Conservation (phyloP, 2,888 invertebrate species). For the Leptopilina syphax region DNA sequence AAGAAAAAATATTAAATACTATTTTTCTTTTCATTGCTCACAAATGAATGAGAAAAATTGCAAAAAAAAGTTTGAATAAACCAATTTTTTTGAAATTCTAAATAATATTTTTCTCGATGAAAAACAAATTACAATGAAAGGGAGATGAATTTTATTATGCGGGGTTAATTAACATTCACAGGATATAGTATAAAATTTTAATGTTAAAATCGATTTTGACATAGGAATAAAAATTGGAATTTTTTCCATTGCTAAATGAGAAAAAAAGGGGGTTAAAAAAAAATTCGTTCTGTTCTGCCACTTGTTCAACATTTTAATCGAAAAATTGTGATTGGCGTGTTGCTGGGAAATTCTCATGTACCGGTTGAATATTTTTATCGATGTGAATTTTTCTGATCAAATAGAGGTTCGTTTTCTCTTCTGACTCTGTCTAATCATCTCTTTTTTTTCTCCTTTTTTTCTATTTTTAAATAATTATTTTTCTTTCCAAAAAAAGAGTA, state of each 20-base stretch:
- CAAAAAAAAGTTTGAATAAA: too few relatives aligned
- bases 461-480: too few relatives aligned
- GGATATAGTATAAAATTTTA: too few relatives aligned
- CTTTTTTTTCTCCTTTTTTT: constrained; percentile 28
- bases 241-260: constrained; percentile 34
- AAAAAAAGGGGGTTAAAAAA: constrained; percentile 19
- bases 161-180: background rate
- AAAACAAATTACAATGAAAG: too few relatives aligned
- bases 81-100: too few relatives aligned
- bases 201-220: background rate
- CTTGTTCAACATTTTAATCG: constrained; percentile 59
- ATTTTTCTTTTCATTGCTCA: too few relatives aligned
- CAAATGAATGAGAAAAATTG: too few relatives aligned
- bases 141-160: too few relatives aligned
- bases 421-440: background rate
- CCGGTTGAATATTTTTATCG: constrained; percentile 22
- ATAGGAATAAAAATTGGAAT: background rate
- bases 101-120: too few relatives aligned
- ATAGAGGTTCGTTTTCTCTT: constrained; percentile 33
- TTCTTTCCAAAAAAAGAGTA: too few relatives aligned
- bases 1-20: too few relatives aligned
- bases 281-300: constrained; percentile 46
- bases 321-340: constrained; percentile 62
- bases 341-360: background rate
- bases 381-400: constrained; percentile 32